Base-by-base conservation (phyloP, 2,888 invertebrate species). In the Nycteola revayana region DNA sequence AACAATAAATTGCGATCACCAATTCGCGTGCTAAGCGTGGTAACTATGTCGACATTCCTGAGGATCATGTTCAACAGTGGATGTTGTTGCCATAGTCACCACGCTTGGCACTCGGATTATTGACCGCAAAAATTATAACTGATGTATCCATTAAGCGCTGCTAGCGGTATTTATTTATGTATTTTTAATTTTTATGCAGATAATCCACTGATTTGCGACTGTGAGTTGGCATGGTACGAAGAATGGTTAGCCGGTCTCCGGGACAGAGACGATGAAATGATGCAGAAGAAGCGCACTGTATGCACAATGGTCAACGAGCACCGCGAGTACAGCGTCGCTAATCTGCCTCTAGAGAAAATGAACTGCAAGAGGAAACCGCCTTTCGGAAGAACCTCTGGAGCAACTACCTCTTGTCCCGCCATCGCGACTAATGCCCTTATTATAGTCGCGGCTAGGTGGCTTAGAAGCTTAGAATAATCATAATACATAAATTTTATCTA, bases 191-290 rank as follows among this genome's bases (percentile, higher is more conserved):
- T 53, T 43, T 42, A 23, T 72, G 57, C 78, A 97, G 97, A 96
- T 86, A 97, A 97, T 81, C 96, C 96, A 7, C 80, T 97, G 58
- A 90, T 93, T 41, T 97, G 97, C 74, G 94, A 95, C 63, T 97
- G 97, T 72, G 95, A 96, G 60, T 86, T 97, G 53, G 92, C 93
- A 30, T 97, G 97, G 97, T 96, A 96, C 79, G 93, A 94, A 39
- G 93, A 92, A 32, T 95, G 96, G 93, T 77, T 96, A 59, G 91
- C 93, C 42, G 93, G 93, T 40, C 89, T 95, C 10, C 92, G 93
- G 32, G 94, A 95, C 75, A 93, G 94, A 45, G 95, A 96, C 65
- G 96, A 95, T 75, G 95, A 96, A 74, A 93, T 94, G 93, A 95
- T 95, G 91, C 94, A 94, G 65, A 95, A 95, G 89, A 96, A 95